Conservation (phyloP, 1,140 invertebrate species). For the Artemia franciscana region DNA sequence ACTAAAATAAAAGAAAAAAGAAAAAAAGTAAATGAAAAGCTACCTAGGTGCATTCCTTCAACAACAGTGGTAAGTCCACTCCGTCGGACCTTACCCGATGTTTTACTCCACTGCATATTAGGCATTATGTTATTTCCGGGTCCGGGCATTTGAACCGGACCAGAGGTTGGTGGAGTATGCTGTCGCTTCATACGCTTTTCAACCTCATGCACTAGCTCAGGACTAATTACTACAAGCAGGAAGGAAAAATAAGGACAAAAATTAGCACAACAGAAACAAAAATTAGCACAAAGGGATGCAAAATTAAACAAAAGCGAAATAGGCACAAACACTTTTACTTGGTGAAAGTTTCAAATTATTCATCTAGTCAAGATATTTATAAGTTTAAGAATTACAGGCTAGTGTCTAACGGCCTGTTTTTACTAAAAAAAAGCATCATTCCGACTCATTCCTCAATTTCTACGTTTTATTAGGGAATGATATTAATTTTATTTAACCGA, state of each 20-base stretch:
- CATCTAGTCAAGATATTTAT: too few relatives aligned
- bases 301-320: constrained; percentile 16
- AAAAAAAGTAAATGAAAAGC: neutral
- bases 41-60: constrained; percentile 7
- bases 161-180: constrained; percentile 39
- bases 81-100: constrained; percentile 8
- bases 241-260: neutral
- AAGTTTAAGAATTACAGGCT: too few relatives aligned
- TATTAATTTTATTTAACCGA: too few relatives aligned
- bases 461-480: too few relatives aligned
- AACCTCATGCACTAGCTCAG: constrained; percentile 60
- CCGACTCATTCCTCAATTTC: too few relatives aligned
- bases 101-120: constrained; percentile 12
- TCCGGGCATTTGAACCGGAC: constrained; percentile 8
- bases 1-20: neutral
- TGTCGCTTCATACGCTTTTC: constrained; percentile 65
- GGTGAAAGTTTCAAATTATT: too few relatives aligned
- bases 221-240: constrained; percentile 42
- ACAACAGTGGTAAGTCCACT: constrained; percentile 8
- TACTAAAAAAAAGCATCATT: too few relatives aligned
- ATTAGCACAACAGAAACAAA: constrained; percentile 13
- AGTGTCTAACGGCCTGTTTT: too few relatives aligned
- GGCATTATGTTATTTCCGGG: constrained; percentile 5
- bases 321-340: too few relatives aligned
- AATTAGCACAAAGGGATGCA: constrained; percentile 19